Evolutionary conservation across 1,140 invertebrate species (phyloP).

Genomic region (Papilio helenus): DNA sequence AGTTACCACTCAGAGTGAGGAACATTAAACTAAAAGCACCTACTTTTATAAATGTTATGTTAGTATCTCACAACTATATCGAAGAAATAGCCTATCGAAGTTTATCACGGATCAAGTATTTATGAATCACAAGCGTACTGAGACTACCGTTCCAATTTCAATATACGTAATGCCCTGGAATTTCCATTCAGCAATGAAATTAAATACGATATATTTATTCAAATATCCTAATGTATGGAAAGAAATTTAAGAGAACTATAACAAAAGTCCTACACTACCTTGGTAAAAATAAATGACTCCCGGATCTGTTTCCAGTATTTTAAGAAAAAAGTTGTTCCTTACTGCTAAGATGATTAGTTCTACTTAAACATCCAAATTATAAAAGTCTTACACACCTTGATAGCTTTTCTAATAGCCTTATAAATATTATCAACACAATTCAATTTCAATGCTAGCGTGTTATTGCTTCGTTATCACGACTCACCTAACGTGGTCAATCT

Average conservation of each 20-base stretch:
- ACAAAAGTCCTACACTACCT: too few relatives aligned
- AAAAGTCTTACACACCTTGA: background rate
- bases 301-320: too few relatives aligned
- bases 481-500: background rate
- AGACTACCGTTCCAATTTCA: background rate
- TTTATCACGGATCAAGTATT: background rate
- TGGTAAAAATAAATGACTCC: too few relatives aligned
- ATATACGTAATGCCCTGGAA: background rate
- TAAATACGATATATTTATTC: background rate
- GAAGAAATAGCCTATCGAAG: background rate
- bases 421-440: background rate
- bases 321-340: background rate
- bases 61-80: background rate
- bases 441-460: background rate
- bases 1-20: too few relatives aligned
- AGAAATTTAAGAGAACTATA: too few relatives aligned
- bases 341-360: too few relatives aligned
- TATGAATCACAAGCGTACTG: background rate
- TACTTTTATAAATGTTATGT: too few relatives aligned
- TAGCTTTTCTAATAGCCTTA: background rate
- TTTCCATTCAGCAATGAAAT: background rate
- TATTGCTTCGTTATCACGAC: conserved; percentile 1
- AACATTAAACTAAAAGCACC: background rate
- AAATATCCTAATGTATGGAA: too few relatives aligned
- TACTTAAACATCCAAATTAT: too few relatives aligned